These are phyloP conservation scores for Thaumetopoea pityocampa DNA, from an alignment of 1,140 invertebrate genomes.

Conservation along the genomic window DNA sequence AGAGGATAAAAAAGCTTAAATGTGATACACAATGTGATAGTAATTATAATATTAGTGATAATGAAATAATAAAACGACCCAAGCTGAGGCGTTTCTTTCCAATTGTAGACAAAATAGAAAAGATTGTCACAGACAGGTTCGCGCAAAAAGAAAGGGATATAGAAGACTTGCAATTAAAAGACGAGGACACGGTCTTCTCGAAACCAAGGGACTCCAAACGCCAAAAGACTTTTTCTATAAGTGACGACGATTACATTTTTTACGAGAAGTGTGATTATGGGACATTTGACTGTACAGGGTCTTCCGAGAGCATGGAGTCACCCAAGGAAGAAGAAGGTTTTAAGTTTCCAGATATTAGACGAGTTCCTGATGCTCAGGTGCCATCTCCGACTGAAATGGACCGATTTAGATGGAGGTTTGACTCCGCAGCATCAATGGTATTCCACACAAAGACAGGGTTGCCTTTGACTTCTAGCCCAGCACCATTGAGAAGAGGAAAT, in stretches of 20 bases:
- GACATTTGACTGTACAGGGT: conserved; percentile 53
- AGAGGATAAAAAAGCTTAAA: conserved; percentile 61
- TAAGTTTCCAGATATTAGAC: conserved; percentile 39
- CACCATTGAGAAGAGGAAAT: conserved; percentile 85
- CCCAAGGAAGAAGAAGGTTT: conserved; percentile 39
- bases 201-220: conserved; percentile 43
- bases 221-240: conserved; percentile 56
- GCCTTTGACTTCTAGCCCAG: conserved; percentile 92
- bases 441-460: conserved; percentile 89
- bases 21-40: conserved; percentile 74
- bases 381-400: conserved; percentile 84
- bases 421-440: conserved; percentile 88
- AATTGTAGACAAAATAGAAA: conserved; percentile 54
- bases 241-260: conserved; percentile 54
- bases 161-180: conserved; percentile 49
- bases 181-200: conserved; percentile 62
- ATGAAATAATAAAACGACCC: conserved; percentile 58
- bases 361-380: conserved; percentile 51
- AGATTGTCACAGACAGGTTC: conserved; percentile 52
- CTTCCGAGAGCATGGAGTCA: conserved; percentile 29
- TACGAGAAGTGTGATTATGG: conserved; percentile 70
- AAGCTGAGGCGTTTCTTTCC: conserved; percentile 59
- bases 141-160: conserved; percentile 46
- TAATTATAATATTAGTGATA: conserved; percentile 50
- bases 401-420: conserved; percentile 84